Evolutionary conservation across 2,888 invertebrate genomes (phyloP), one percentile per base, ranked within the genome.

Genomic region (Helleia helle): DNA sequence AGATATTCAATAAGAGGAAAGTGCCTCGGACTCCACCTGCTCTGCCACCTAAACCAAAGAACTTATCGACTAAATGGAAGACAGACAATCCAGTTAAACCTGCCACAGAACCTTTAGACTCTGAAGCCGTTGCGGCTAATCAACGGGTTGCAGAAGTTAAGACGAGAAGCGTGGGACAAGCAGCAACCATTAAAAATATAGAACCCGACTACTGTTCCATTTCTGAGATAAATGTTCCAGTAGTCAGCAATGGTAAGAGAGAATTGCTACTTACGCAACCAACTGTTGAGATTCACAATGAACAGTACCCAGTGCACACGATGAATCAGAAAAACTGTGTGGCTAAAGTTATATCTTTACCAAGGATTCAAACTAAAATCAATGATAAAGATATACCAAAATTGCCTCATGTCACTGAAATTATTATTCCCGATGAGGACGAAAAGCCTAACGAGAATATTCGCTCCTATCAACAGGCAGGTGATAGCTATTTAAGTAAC

Each of bases 151-250:
- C 81, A 79, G 84, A 85, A 67, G 84, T 86, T 83, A 84, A 81
- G 73, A 72, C 67, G 65, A 80, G 73, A 70, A 84, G 76, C 72
- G 76, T 76, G 65, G 81, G 79, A 67, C 79, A 81, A 71, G 74
- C 76, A 71, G 81, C 81, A 65, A 79, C 77, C 60, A 59, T 71
- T 45, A 76, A 74, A 56, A 73, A 62, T 62, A 63, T 79, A 47
- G 91, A 91, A 70, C 91, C 91, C 48, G 91, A 91, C 73, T 91
- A 91, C 83, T 91, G 91, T 69, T 91, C 91, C 60, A 91, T 91
- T 72, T 91, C 91, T 51, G 91, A 91, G 81, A 86, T 91, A 72
- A 89, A 89, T 85, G 88, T 89, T 66, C 85, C 85, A 79, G 88
- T 88, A 71, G 86, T 87, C 65, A 87, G 84, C 71, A 66, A 87